These are phyloP conservation scores for Hydropsyche tenuis DNA, from an alignment of 1,140 invertebrate genomes.

Conservation along the genomic window DNA sequence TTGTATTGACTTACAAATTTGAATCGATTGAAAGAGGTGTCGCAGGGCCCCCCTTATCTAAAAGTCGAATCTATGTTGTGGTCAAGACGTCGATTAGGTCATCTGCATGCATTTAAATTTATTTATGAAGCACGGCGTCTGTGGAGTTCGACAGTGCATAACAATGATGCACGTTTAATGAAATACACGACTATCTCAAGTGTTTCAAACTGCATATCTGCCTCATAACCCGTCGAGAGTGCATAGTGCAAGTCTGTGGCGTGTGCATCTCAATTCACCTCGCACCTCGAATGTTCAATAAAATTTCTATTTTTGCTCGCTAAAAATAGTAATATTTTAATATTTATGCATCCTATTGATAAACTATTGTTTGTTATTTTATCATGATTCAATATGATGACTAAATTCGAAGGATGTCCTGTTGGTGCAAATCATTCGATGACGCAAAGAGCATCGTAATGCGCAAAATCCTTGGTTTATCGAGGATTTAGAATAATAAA, in stretches of 20 bases:
- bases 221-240: conserved; percentile 13
- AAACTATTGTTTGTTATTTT: no score
- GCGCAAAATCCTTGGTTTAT: no score
- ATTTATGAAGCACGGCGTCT: conserved; percentile 19
- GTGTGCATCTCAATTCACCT: conserved; percentile 15
- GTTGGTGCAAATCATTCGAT: no score
- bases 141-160: conserved; percentile 22
- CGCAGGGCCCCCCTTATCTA: neutral
- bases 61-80: neutral
- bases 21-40: no score
- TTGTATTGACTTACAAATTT: neutral
- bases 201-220: conserved; percentile 22
- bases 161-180: conserved; percentile 27
- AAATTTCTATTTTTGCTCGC: no score
- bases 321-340: no score
- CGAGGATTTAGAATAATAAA: no score
- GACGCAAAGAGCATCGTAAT: no score
- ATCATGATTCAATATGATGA: no score
- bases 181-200: conserved; percentile 25
- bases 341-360: no score
- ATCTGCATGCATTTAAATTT: conserved; percentile 27
- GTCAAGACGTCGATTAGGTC: conserved; percentile 11
- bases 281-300: no score
- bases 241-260: conserved; percentile 20
- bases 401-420: no score